These are phyloP conservation scores for Lamellibrachia luymesi DNA, from an alignment of 1,140 invertebrate species.

Conservation along the genomic window DNA sequence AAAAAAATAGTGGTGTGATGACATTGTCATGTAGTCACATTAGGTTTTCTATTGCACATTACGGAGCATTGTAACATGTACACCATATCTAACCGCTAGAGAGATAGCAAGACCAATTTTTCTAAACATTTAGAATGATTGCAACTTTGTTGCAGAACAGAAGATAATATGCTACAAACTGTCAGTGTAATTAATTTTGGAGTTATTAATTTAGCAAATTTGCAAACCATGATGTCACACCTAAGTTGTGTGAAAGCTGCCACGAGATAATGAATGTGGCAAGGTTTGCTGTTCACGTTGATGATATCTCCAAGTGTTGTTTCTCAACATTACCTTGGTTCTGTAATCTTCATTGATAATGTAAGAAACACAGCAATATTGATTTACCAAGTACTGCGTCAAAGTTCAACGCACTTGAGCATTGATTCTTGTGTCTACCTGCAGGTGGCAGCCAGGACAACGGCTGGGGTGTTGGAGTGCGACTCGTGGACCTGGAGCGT, in stretches of 20 bases:
- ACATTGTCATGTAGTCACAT: neutral
- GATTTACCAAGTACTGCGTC: neutral
- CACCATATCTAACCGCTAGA: too few species aligned
- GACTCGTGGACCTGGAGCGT: conserved; percentile 44
- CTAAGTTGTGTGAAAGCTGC: neutral
- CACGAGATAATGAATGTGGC: neutral
- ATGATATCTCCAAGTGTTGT: neutral
- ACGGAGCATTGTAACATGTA: too few species aligned
- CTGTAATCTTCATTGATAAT: neutral
- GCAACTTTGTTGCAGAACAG: too few species aligned
- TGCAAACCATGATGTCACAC: too few species aligned
- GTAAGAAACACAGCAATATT: neutral
- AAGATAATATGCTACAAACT: too few species aligned
- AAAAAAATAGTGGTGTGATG: neutral
- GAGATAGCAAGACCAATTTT: too few species aligned
- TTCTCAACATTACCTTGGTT: neutral
- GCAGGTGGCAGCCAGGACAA: neutral
- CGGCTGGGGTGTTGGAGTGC: neutral
- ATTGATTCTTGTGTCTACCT: neutral
- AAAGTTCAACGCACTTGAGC: neutral
- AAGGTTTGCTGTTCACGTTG: neutral
- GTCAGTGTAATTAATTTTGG: too few species aligned
- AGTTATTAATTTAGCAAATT: too few species aligned
- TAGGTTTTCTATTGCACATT: too few species aligned
- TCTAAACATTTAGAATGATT: too few species aligned